A percentile compares a stretch with the other conserved stretches of the same genome.
phyloP scores from a whole-genome alignment of 2,888 invertebrate species.

The Hypolimnas misippus region DNA sequence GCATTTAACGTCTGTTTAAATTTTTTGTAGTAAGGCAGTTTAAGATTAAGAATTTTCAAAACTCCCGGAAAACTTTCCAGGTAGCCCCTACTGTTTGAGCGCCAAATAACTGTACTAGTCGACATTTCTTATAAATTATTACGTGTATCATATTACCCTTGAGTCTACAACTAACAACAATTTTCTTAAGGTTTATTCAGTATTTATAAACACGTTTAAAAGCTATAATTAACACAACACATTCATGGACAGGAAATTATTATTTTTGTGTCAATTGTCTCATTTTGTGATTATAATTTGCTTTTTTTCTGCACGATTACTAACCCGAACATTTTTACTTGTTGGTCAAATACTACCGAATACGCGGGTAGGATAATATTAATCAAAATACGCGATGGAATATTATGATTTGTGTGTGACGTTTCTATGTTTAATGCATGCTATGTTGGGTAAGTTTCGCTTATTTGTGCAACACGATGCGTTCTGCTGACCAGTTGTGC shows the following conservation, averaged over 20 bases:
- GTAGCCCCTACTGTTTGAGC: no score
- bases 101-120: background rate
- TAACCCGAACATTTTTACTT: slow-evolving; percentile 55
- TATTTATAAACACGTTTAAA: background rate
- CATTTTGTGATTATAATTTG: slow-evolving; percentile 48
- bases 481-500: slow-evolving; percentile 33
- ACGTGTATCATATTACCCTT: no score
- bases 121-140: background rate
- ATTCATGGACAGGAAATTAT: slow-evolving; percentile 76
- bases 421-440: slow-evolving; percentile 25
- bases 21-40: no score
- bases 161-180: background rate
- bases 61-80: no score
- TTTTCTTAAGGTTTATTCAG: slow-evolving; percentile 5
- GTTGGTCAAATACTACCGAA: background rate
- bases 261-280: slow-evolving; percentile 44
- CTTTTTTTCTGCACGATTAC: slow-evolving; percentile 66
- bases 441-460: slow-evolving; percentile 20
- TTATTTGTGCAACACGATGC: slow-evolving; percentile 9
- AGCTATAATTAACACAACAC: slow-evolving; percentile 64
- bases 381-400: background rate
- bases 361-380: background rate
- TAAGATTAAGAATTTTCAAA: no score
- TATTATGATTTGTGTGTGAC: background rate
- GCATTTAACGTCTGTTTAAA: no score